phyloP scores from a whole-genome alignment of 2,888 invertebrate species.

The Trissonchulus latispiculum region DNA sequence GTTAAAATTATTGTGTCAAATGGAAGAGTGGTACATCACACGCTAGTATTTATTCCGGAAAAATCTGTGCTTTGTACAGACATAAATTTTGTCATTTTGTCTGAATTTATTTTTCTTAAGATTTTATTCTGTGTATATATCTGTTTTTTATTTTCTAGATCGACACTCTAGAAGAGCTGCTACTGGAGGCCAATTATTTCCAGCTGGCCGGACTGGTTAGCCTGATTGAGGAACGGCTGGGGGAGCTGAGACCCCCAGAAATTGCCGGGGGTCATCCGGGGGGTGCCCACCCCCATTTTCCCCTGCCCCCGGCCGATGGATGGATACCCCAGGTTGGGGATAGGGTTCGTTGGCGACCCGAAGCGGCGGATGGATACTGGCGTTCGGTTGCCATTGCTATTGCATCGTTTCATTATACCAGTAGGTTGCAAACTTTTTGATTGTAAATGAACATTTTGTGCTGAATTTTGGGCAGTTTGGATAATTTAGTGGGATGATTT shows the following conservation, averaged over 20 bases:
- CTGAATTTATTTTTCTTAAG: not conserved
- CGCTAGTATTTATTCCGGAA: too few relatives aligned
- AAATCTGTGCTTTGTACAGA: too few relatives aligned
- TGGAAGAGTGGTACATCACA: too few relatives aligned
- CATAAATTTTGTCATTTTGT: not conserved
- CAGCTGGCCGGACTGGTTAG: not conserved
- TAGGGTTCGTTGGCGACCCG: conserved; percentile 6
- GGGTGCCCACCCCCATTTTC: not conserved
- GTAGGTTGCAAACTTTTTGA: too few relatives aligned
- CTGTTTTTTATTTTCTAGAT: too few relatives aligned
- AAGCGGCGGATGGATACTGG: conserved; percentile 8
- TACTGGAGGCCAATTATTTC: conserved; percentile 9
- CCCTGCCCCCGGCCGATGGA: not conserved
- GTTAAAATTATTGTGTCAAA: too few relatives aligned
- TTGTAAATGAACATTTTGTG: too few relatives aligned
- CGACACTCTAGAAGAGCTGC: conserved; percentile 3
- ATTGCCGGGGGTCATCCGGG: not conserved
- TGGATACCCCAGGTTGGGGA: conserved; percentile 3
- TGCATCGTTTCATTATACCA: conserved; percentile 14
- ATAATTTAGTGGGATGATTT: too few relatives aligned
- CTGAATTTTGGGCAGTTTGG: too few relatives aligned
- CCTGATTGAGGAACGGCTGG: not conserved
- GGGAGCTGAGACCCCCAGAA: not conserved
- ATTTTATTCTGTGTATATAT: not conserved
- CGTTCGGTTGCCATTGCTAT: conserved; percentile 2